These are phyloP conservation scores for Tenthredo notha DNA, from an alignment of 2,888 invertebrate species.

Conservation along the genomic window DNA sequence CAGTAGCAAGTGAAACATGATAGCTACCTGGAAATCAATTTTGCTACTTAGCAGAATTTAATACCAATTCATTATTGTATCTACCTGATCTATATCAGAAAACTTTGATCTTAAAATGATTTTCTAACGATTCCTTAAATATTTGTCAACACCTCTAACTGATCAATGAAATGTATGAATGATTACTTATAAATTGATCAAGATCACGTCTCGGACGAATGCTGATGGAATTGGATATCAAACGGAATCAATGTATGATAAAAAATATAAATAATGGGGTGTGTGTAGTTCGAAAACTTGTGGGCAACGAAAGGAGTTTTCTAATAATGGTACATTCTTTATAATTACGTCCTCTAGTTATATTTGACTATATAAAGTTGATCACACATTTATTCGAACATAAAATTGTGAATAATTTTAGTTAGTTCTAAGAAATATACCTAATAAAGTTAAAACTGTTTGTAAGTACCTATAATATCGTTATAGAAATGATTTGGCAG, in stretches of 20 bases:
- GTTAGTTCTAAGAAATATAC: constrained; percentile 17
- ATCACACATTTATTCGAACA: constrained; percentile 39
- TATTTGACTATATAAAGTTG: constrained; percentile 38
- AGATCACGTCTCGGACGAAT: not conserved
- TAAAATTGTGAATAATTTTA: constrained; percentile 30
- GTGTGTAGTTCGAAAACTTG: not conserved
- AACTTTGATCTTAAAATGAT: not conserved
- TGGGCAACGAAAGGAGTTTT: constrained; percentile 4
- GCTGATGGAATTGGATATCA: constrained; percentile 11
- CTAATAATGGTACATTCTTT: constrained; percentile 44
- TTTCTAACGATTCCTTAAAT: not conserved
- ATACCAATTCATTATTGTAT: constrained; percentile 35
- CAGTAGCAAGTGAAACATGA: constrained; percentile 10
- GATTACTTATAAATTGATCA: constrained; percentile 13
- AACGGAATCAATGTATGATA: constrained; percentile 5
- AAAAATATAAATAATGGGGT: not conserved
- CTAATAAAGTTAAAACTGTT: constrained; percentile 31
- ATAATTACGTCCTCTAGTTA: constrained; percentile 43
- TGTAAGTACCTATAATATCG: constrained; percentile 25
- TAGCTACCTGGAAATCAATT: not conserved
- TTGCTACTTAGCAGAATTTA: not conserved
- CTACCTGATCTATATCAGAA: not conserved
- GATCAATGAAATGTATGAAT: not conserved
- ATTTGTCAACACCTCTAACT: not conserved
- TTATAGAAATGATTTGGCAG: not conserved